Conservation (phyloP, 2,888 invertebrate genomes). For the Argynnis bischoffii region DNA sequence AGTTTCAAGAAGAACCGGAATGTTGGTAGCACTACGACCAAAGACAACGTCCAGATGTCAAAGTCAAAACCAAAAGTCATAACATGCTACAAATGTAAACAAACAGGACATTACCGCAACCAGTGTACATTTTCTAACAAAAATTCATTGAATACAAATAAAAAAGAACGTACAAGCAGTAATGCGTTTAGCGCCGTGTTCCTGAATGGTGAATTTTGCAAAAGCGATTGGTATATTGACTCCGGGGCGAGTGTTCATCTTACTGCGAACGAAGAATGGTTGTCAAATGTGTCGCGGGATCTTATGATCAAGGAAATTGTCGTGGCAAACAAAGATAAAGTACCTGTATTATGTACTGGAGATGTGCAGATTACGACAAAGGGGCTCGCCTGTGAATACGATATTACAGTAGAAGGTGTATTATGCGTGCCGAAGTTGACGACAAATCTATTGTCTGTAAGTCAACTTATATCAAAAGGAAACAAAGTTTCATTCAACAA, state of each 20-base stretch:
- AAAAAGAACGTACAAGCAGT: slow-evolving; percentile 34
- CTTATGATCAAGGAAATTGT: slow-evolving; percentile 32
- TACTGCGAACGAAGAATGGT: slow-evolving; percentile 34
- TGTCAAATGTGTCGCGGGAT: slow-evolving; percentile 29
- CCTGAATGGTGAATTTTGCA: slow-evolving; percentile 41
- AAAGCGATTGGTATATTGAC: slow-evolving; percentile 43
- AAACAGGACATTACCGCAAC: slow-evolving; percentile 41
- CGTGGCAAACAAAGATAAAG: slow-evolving; percentile 35
- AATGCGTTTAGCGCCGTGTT: slow-evolving; percentile 41
- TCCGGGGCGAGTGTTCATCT: slow-evolving; percentile 42
- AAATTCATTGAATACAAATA: slow-evolving; percentile 35
- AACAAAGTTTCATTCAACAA: slow-evolving; percentile 41
- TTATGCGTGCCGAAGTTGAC: slow-evolving; percentile 38
- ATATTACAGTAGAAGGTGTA: slow-evolving; percentile 37
- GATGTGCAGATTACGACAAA: slow-evolving; percentile 35
- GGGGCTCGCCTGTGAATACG: slow-evolving; percentile 27
- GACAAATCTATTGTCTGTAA: slow-evolving; percentile 36
- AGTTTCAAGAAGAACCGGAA: slow-evolving; percentile 37
- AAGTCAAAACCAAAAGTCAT: slow-evolving; percentile 34
- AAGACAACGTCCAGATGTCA: slow-evolving; percentile 37
- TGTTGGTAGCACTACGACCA: slow-evolving; percentile 36
- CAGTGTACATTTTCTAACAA: slow-evolving; percentile 37
- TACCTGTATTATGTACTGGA: slow-evolving; percentile 34
- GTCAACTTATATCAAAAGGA: slow-evolving; percentile 41
- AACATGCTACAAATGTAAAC: slow-evolving; percentile 42